A percentile compares a stretch with the other conserved stretches of the same genome.
phyloP scores from a whole-genome alignment of 1,140 invertebrate species.

The Ooceraea biroi region DNA sequence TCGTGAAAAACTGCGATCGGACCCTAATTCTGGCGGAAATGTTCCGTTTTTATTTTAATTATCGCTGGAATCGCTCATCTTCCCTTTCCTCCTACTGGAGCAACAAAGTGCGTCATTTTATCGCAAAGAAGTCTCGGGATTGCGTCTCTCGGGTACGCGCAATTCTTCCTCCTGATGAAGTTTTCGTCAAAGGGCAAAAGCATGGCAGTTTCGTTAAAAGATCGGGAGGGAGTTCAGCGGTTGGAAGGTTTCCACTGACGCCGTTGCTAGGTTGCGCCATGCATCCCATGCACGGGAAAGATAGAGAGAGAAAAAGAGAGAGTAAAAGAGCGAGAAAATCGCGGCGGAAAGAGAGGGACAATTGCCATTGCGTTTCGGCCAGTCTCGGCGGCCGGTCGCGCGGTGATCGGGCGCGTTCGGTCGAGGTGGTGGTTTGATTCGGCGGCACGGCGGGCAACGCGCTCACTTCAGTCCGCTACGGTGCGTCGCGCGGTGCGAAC shows the following conservation, averaged over 20 bases:
- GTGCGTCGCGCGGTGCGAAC: slow-evolving; percentile 20
- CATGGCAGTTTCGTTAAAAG: neutral
- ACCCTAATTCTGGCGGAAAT: neutral
- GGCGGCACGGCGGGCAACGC: slow-evolving; percentile 1
- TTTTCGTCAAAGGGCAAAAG: slow-evolving; percentile 34
- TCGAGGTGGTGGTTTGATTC: neutral
- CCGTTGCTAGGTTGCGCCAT: slow-evolving; percentile 46
- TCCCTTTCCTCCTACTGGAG: neutral
- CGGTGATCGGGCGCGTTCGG: slow-evolving; percentile 46
- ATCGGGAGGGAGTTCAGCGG: neutral
- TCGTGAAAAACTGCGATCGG: neutral
- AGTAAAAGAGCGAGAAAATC: neutral
- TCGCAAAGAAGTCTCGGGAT: neutral
- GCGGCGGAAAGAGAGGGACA: neutral
- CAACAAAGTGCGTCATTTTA: neutral
- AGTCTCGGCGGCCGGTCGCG: slow-evolving; percentile 41
- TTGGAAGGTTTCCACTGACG: slow-evolving; percentile 14
- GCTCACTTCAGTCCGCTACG: slow-evolving; percentile 53
- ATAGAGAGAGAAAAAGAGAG: neutral
- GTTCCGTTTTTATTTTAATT: no score
- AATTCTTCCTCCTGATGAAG: neutral
- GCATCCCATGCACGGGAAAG: slow-evolving; percentile 26
- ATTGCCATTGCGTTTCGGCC: slow-evolving; percentile 27
- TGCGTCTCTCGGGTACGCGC: neutral
- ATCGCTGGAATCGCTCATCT: no score